These are phyloP conservation scores for Catocala sponsa DNA, from an alignment of 2,888 invertebrate species.

Conservation along the genomic window DNA sequence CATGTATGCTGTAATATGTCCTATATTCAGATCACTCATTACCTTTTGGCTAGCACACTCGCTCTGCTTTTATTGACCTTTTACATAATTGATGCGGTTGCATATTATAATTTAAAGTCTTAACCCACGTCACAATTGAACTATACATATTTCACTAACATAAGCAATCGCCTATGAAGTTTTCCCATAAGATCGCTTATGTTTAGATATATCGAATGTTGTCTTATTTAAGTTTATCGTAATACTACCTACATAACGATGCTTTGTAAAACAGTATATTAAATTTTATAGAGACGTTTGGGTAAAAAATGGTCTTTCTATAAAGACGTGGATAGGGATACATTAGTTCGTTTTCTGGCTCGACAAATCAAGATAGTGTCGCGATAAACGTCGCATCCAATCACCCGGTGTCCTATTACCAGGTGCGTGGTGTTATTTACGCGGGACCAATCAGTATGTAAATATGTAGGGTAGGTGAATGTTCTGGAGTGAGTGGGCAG, in stretches of 20 bases:
- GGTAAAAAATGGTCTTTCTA: constrained; percentile 68
- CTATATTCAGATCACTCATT: constrained; percentile 1
- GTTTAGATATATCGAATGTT: constrained; percentile 5
- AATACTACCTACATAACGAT: constrained; percentile 38
- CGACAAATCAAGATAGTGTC: constrained; percentile 80
- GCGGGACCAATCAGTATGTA: constrained; percentile 83
- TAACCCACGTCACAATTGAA: too few species aligned
- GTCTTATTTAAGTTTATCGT: constrained; percentile 27
- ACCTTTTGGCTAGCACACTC: neutral
- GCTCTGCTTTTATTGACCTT: neutral
- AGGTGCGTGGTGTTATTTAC: constrained; percentile 76
- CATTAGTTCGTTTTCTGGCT: constrained; percentile 63
- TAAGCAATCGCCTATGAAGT: neutral
- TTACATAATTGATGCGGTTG: neutral
- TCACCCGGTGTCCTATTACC: constrained; percentile 76
- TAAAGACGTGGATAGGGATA: constrained; percentile 63
- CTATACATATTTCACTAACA: too few species aligned
- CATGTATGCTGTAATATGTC: neutral
- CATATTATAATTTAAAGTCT: too few species aligned
- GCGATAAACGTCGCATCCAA: constrained; percentile 75
- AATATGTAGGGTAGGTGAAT: constrained; percentile 85
- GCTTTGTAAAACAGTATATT: constrained; percentile 48
- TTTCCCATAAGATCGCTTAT: neutral
- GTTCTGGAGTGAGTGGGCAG: constrained; percentile 83
- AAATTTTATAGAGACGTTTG: constrained; percentile 71